These are phyloP conservation scores for Okamejei kenojei DNA, from an alignment of 2,797 vertebrate genomes.

Conservation along the genomic window DNA sequence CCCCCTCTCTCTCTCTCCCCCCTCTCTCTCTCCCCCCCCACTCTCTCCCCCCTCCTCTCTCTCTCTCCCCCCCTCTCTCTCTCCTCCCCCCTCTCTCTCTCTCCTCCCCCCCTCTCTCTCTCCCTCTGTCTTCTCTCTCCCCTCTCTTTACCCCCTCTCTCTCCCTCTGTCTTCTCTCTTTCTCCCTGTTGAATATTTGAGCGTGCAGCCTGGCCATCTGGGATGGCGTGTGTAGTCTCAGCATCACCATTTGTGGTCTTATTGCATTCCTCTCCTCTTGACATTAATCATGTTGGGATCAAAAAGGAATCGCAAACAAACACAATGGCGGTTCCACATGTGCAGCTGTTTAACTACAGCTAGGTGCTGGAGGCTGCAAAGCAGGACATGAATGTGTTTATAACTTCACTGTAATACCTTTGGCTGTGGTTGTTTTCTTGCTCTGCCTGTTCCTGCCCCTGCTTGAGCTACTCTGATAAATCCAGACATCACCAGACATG, in stretches of 20 bases:
- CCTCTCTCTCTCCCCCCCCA: neutral
- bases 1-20: no score
- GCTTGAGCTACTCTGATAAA: neutral
- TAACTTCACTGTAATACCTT: neutral
- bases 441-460: neutral
- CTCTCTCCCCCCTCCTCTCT: neutral
- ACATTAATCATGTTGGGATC: neutral
- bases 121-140: no score
- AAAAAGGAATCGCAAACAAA: neutral
- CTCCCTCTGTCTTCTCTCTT: conserved; percentile 19
- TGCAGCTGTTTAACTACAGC: neutral
- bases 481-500: neutral
- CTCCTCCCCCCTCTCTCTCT: no score
- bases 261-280: neutral
- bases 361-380: neutral
- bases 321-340: neutral
- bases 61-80: no score
- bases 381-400: neutral
- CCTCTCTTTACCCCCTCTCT: no score
- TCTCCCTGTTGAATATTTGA: neutral
- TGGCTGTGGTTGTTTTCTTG: neutral
- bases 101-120: no score
- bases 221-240: neutral
- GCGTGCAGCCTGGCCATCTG: neutral
- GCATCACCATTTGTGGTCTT: neutral